A percentile compares a stretch with the other conserved stretches of the same genome.
Conservation (phyloP, 2,888 invertebrate genomes). For the Pegoplata infirma region DNA sequence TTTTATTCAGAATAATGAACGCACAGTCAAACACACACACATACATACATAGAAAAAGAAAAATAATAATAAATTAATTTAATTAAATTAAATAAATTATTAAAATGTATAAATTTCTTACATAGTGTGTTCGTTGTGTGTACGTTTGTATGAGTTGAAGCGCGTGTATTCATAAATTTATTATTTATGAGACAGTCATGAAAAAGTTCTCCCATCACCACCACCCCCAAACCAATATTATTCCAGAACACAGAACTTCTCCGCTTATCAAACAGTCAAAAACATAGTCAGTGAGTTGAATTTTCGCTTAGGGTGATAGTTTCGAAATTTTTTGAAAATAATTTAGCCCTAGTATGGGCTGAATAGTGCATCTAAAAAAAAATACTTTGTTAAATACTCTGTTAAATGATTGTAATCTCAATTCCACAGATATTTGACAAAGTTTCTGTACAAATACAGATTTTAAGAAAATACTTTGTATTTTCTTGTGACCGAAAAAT, state of each 20-base stretch:
- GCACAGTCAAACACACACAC: neutral
- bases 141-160: conserved; percentile 28
- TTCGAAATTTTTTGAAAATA: too few species aligned
- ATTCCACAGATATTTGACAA: too few species aligned
- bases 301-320: neutral
- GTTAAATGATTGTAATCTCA: too few species aligned
- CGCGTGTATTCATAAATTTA: conserved; percentile 62
- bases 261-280: conserved; percentile 50
- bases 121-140: conserved; percentile 30
- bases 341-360: too few species aligned
- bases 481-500: too few species aligned
- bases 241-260: neutral
- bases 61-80: conserved; percentile 74
- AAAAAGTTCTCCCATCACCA: conserved; percentile 44
- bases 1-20: conserved; percentile 28
- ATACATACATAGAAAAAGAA: too few species aligned
- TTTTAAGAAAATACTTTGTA: too few species aligned
- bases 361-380: too few species aligned
- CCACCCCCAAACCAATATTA: conserved; percentile 27
- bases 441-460: too few species aligned
- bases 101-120: conserved; percentile 63
- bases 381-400: too few species aligned
- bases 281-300: neutral
- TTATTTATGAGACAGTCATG: conserved; percentile 52
- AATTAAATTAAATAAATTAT: conserved; percentile 73